phyloP scores from a whole-genome alignment of 30 jellyfish, hydroid and myxozoan genomes.

The Chironex yamaguchii region DNA sequence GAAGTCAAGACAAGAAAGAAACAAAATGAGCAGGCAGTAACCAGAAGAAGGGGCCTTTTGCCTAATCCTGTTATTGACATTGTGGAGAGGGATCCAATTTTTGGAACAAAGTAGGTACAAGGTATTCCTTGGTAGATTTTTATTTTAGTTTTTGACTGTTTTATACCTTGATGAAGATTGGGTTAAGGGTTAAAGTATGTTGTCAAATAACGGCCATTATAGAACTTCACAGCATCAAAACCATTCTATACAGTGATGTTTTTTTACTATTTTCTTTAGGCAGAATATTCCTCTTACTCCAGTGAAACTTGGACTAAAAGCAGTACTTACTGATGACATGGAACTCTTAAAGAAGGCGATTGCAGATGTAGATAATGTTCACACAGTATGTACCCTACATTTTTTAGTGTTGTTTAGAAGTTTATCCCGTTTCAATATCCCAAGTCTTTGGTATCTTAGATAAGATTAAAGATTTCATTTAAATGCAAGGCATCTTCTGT shows the following conservation, averaged over 20 bases:
- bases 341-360: conserved; percentile 34
- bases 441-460: background rate
- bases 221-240: too few species aligned
- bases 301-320: conserved; percentile 45
- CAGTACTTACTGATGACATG: conserved; percentile 49
- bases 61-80: conserved; percentile 51
- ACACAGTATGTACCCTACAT: conserved; percentile 52
- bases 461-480: too few species aligned
- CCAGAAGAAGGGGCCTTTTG: conserved; percentile 61
- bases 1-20: conserved; percentile 20
- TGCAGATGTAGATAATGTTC: conserved; percentile 29
- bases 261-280: background rate
- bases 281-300: conserved; percentile 55
- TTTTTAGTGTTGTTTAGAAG: background rate
- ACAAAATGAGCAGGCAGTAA: background rate
- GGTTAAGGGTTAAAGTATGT: background rate
- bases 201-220: background rate
- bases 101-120: conserved; percentile 41
- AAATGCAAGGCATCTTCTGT: too few species aligned
- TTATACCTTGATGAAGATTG: background rate
- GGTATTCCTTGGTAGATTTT: background rate
- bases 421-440: background rate
- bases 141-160: background rate
- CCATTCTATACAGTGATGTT: too few species aligned
- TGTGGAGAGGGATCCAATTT: conserved; percentile 51